Conservation (phyloP, 2,113 vertebrate species). For the Brevimyrus niger region DNA sequence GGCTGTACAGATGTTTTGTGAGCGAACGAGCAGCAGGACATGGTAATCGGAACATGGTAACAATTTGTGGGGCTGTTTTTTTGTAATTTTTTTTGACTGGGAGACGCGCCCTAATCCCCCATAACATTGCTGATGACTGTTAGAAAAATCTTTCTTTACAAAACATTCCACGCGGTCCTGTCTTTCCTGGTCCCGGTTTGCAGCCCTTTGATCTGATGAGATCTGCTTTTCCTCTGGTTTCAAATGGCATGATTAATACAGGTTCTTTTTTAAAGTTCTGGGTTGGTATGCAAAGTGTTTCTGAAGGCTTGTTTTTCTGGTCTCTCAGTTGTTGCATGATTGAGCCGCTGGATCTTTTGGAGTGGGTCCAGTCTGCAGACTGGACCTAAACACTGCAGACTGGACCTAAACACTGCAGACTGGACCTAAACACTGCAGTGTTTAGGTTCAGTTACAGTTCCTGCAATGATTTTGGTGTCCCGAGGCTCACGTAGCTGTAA, state of each 20-base stretch:
- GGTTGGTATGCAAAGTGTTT: background rate
- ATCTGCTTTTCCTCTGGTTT: conserved; percentile 7
- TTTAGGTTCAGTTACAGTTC: background rate
- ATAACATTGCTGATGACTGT: background rate
- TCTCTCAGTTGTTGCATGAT: conserved; percentile 25
- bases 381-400: no score
- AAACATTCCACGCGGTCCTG: background rate
- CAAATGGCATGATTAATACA: background rate
- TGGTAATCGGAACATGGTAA: background rate
- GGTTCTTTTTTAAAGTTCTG: background rate
- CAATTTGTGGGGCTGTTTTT: background rate
- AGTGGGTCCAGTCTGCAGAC: background rate
- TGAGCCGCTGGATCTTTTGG: conserved; percentile 14
- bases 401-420: no score
- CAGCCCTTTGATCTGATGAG: background rate
- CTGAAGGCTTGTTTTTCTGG: conserved; percentile 22
- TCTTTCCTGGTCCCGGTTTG: background rate
- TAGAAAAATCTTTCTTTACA: background rate
- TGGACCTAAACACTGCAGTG: no score
- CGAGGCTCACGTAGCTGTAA: background rate
- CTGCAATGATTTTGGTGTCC: background rate
- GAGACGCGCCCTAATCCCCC: background rate
- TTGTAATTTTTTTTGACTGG: background rate
- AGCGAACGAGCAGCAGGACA: background rate
- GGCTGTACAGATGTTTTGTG: background rate